Base-by-base conservation (phyloP, 2,888 invertebrate species). In the Orthosia gracilis region DNA sequence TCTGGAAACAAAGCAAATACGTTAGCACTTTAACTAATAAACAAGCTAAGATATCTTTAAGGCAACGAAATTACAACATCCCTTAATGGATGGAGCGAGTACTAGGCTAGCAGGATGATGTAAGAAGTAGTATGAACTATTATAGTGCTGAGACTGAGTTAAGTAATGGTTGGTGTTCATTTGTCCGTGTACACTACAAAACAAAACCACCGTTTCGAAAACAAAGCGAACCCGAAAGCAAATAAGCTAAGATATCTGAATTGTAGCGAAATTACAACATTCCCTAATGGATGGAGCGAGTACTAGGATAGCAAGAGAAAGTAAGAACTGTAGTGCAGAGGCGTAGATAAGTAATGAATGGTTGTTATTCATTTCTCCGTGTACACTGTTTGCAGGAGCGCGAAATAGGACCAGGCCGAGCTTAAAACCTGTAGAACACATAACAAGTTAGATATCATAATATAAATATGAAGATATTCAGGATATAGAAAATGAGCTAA, bases 381-480 rank as follows among this genome's bases (percentile, higher is more conserved):
- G 59, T 92, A 90, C 13, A 92, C 67, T 0, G 91, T 90, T 61
- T 91, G 88, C 2, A 92, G 80, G 9, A 91, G 83, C 21, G 92
- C 91, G 72, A 92, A 92, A 72, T 90, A 92, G 0, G 91, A 92
- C 91, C 92, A 92, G 3, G 91, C 83, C 11, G 88, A 87, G 68
- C 91, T 91, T 13, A 85, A 31, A 0, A 86, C 83, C 86, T 86
- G 83, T 23, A n/a, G 17, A 52, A 23, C 40, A 23, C 7, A 40
- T 40, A 1, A 12, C 17, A 23, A 21, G 21, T 47, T 47, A 45
- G 1, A 21, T 21, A 11, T 9, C 4, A 17, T 15, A 21, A 54
- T 0, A 54, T 13, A 21, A 52, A 40, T 7, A 40, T 1, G 40
- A 9, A 9, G 40, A 40, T 9, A 40, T 40, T 9, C 9, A 40